A percentile compares a stretch with the other conserved stretches of the same genome.
These are phyloP conservation scores for Fragum whitleyi DNA, from an alignment of 2,888 invertebrate species.

Conservation along the genomic window DNA sequence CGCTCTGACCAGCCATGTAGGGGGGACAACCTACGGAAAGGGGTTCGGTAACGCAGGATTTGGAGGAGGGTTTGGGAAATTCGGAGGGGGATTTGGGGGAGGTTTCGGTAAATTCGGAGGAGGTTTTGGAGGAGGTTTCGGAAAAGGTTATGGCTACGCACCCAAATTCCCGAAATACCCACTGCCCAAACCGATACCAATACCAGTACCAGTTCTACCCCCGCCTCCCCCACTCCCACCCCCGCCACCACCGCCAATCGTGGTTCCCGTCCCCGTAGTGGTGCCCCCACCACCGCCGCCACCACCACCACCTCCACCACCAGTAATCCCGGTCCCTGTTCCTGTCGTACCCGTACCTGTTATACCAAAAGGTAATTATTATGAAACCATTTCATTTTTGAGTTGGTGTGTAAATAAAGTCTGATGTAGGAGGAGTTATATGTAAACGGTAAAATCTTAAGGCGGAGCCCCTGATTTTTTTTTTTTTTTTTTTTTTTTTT, in stretches of 20 bases:
- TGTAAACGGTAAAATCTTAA: too few relatives aligned
- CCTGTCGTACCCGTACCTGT: slow-evolving; percentile 14
- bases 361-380: neutral
- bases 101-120: slow-evolving; percentile 6
- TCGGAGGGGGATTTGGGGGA: neutral
- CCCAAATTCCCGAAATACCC: neutral
- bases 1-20: neutral
- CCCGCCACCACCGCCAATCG: neutral
- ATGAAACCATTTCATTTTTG: too few relatives aligned
- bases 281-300: neutral
- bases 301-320: neutral
- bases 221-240: neutral
- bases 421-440: too few relatives aligned
- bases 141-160: slow-evolving; percentile 30
- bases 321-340: neutral
- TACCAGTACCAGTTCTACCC: slow-evolving; percentile 3
- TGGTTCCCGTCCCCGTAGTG: neutral
- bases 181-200: slow-evolving; percentile 14
- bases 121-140: slow-evolving; percentile 1
- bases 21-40: neutral
- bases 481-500: too few relatives aligned
- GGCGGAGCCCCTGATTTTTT: too few relatives aligned
- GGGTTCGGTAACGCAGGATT: neutral
- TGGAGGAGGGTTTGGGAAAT: slow-evolving; percentile 11
- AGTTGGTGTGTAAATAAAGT: too few relatives aligned